These are phyloP conservation scores for Oryzias dopingdopingensis DNA, from an alignment of 2,797 vertebrate genomes.

Conservation along the genomic window DNA sequence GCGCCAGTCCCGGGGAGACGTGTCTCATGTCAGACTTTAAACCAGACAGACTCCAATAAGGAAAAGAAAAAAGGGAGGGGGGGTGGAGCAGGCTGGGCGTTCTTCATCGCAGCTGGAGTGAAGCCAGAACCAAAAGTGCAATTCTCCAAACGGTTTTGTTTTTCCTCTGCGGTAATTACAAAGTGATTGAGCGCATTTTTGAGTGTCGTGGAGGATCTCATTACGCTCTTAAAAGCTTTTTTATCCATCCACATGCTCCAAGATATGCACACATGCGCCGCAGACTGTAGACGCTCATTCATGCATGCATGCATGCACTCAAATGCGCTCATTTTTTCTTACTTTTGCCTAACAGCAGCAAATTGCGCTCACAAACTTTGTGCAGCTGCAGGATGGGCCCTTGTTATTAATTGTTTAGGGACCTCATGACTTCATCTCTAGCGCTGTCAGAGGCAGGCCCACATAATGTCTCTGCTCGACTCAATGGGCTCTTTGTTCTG, in stretches of 20 bases:
- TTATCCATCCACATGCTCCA: conserved; percentile 49
- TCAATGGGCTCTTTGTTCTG: conserved; percentile 81
- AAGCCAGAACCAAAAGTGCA: conserved; percentile 59
- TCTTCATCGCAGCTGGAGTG: conserved; percentile 53
- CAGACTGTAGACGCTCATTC: conserved; percentile 31
- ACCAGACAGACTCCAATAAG: conserved; percentile 68
- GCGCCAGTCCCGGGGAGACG: conserved; percentile 58
- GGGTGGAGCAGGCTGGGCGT: conserved; percentile 34
- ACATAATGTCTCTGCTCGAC: conserved; percentile 71
- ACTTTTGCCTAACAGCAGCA: conserved; percentile 28
- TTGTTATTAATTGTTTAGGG: conserved; percentile 73
- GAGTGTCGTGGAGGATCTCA: conserved; percentile 62
- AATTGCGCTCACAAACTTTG: conserved; percentile 32
- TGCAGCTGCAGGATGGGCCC: conserved; percentile 60
- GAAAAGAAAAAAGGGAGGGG: background rate
- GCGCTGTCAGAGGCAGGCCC: conserved; percentile 68
- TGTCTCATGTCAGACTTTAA: conserved; percentile 68
- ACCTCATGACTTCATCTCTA: conserved; percentile 77
- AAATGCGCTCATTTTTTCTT: conserved; percentile 35
- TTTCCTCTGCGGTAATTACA: conserved; percentile 61
- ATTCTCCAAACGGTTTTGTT: conserved; percentile 56
- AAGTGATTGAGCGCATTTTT: conserved; percentile 65
- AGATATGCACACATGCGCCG: conserved; percentile 44
- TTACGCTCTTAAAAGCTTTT: conserved; percentile 66
- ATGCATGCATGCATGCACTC: conserved; percentile 37